Percentiles rank a stretch among this genome's conserved stretches.
phyloP scores from a whole-genome alignment of 2,113 vertebrate genomes.

The Trochalopteron elliotii region DNA sequence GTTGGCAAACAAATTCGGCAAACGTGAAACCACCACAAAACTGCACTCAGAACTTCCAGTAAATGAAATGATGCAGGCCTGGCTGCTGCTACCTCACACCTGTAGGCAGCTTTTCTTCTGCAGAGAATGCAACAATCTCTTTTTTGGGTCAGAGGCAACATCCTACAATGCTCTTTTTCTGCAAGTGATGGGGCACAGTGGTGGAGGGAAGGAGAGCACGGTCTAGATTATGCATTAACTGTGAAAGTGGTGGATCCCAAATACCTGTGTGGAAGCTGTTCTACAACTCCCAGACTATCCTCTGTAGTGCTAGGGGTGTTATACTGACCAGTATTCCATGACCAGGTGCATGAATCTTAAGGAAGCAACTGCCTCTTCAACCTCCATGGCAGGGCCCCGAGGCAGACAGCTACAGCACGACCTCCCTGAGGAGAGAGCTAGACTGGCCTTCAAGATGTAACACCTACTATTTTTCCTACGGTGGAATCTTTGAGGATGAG shows the following conservation, averaged over 20 bases:
- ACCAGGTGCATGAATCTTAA: neutral
- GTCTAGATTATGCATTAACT: neutral
- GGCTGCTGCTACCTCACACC: neutral
- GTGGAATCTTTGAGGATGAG: neutral
- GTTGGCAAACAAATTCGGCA: no score
- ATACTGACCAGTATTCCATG: neutral
- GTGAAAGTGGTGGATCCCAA: neutral
- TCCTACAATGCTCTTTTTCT: neutral
- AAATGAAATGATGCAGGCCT: neutral
- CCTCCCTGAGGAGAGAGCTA: neutral
- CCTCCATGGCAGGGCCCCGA: neutral
- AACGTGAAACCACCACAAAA: neutral
- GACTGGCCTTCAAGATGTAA: neutral
- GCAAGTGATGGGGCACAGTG: neutral
- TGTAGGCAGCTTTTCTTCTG: neutral
- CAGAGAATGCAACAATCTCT: neutral
- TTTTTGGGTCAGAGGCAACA: neutral
- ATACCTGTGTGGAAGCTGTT: neutral
- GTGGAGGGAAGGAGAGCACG: neutral
- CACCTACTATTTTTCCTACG: neutral
- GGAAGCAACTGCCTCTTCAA: neutral
- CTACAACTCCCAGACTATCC: neutral
- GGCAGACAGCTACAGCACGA: neutral
- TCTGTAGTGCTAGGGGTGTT: neutral
- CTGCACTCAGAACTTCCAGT: neutral